Percentiles rank a stretch among this genome's conserved stretches.
These are phyloP conservation scores for Lerema accius DNA, from an alignment of 1,140 invertebrate species.

Conservation along the genomic window DNA sequence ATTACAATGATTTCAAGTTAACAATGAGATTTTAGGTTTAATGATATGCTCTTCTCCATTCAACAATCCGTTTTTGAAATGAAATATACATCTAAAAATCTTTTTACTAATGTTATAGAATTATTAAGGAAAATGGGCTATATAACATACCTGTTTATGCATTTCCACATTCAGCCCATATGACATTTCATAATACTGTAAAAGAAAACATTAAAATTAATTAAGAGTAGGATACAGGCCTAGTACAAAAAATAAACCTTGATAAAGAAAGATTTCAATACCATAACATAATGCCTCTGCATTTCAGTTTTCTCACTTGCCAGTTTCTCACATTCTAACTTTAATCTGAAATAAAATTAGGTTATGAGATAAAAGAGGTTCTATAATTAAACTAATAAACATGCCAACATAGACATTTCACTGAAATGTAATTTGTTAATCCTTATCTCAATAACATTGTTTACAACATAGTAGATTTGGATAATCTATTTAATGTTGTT, in stretches of 20 bases:
- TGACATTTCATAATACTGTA: conserved; percentile 99
- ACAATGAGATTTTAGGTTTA: too few species aligned
- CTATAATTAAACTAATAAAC: neutral
- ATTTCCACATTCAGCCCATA: conserved; percentile 99
- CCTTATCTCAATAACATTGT: too few species aligned
- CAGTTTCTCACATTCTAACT: conserved; percentile 97
- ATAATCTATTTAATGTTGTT: too few species aligned
- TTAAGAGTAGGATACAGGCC: neutral
- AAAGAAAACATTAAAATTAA: conserved; percentile 73
- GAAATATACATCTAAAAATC: too few species aligned
- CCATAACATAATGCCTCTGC: conserved; percentile 99
- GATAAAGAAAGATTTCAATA: conserved; percentile 77
- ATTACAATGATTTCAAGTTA: too few species aligned
- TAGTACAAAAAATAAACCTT: neutral
- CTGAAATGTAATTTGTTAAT: neutral
- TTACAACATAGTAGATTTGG: too few species aligned
- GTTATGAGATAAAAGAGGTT: neutral
- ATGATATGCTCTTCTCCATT: too few species aligned
- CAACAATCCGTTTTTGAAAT: too few species aligned
- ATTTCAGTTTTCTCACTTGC: conserved; percentile 99
- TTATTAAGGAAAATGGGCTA: too few species aligned
- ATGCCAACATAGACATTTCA: neutral
- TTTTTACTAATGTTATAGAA: too few species aligned
- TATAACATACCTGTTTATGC: conserved; percentile 98
- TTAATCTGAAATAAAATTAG: conserved; percentile 85